Evolutionary conservation across 2,888 invertebrate genomes (phyloP), one percentile per base, ranked within the genome.

Genomic region (Pyrocoelia pectoralis): DNA sequence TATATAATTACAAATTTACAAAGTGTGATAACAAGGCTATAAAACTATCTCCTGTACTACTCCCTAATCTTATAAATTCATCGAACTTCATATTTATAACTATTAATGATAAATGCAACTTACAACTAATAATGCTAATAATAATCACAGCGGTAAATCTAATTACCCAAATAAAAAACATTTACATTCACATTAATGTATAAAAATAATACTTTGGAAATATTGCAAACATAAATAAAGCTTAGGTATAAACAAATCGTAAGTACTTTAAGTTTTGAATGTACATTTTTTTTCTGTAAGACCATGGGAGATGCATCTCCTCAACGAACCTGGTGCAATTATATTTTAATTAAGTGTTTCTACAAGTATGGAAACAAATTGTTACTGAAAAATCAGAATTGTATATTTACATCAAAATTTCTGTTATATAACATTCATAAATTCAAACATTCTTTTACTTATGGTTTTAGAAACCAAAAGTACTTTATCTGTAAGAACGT

Each of bases 1-100:
- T 41, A 41, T 14, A 17, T 33, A 46, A 46, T 17, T 46, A 46
- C 46, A 46, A 46, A 46, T 46, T 46, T 46, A 46, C 46, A 46
- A 46, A 46, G 17, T 46, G n/a, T 1, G 46, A 46, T 46, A 46
- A 46, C 46, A 46, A n/a, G 17, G 10, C 46, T 46, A 46, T 18
- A 43, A 46, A 46, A 46, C 46, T 46, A 46, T 46, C 17, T 17
- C 3, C 17, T 1, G 9, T 10, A 33, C 33, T 33, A 33, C n/a
- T 33, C 33, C 33, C 33, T 33, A 46, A 46, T n/a, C 17, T 18
- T 46, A 46, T 8, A n/a, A 24, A 46, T 46, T 46, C 15, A 15
- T 18, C 18, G 15, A 17, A 46, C 8, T 17, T 46, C 8, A 5
- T 46, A 17, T 46, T 18, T n/a, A 33, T 33, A 33, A 17, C 4